Base-by-base conservation (phyloP, 2,888 invertebrate genomes). In the Hedya salicella region DNA sequence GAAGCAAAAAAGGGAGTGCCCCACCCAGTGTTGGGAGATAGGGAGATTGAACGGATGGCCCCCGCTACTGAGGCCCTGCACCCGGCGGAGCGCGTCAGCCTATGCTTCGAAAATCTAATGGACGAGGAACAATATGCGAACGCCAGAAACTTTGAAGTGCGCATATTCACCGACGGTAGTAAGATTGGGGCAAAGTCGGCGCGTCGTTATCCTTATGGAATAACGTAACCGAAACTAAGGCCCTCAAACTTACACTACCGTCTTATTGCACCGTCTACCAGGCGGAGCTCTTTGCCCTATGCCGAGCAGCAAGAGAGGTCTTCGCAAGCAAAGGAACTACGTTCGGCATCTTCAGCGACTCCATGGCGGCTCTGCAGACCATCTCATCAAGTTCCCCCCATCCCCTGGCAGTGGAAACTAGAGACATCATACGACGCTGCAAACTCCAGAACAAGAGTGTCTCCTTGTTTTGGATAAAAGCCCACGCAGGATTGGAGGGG, bases 161-260 rank as follows among this genome's bases (percentile, higher is more conserved):
- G 44, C 17, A 46, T 46, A 1, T 46, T 46, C 17, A 46, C 44
- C 0, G 44, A 46, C 30, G 56, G 56, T 25, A 56, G 56, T 21
- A 56, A 48, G 36, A 46, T 66, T 50, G 62, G 36, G 67, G 67
- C 17, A 60, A 40, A 14, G 69, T 69, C 3, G 69, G 69, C 8
- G 59, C 59, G 6, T 30, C 59, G 17, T 13, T 59, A 21, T 59
- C 59, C 30, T 1, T 46, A 14, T 59, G 46, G 48, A 48, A 30
- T 30, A 25, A 21, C n/a, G 59, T 3, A 8, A 36, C 48, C 21
- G 56, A 56, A 36, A 59, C 46, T 46, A 48, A 19, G 19, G 21
- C 48, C 36, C 46, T 32, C 46, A 59, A 59, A 13, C 48, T 59
- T 36, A 17, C 16, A 1, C 30, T 59, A 25, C 17, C 46, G 36